Evolutionary conservation across 2,797 vertebrate genomes (phyloP).

Genomic region (Lutra lutra): DNA sequence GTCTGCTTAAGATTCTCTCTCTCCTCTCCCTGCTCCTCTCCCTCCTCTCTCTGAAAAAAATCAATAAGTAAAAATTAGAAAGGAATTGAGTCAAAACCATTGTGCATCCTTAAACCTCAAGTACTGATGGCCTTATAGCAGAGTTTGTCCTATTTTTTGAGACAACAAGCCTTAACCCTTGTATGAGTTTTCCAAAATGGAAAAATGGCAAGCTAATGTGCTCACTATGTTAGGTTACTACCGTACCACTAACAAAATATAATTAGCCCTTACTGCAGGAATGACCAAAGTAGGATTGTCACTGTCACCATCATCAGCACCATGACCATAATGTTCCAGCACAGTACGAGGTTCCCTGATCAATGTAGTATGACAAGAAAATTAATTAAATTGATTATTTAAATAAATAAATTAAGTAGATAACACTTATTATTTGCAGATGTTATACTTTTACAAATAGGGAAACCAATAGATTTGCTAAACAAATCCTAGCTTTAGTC

Average conservation of each 20-base stretch:
- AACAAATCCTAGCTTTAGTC: neutral
- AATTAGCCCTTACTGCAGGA: no score
- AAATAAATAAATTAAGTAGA: neutral
- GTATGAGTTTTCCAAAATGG: neutral
- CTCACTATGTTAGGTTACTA: neutral
- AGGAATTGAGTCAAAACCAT: neutral
- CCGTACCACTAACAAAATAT: neutral
- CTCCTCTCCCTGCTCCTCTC: neutral
- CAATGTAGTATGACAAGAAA: neutral
- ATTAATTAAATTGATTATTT: neutral
- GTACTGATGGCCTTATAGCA: neutral
- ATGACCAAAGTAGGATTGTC: neutral
- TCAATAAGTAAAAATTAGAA: neutral
- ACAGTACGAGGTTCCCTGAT: neutral
- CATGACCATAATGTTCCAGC: neutral
- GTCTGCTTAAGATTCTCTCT: neutral
- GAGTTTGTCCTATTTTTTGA: neutral
- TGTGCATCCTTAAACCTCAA: neutral
- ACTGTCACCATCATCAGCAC: neutral
- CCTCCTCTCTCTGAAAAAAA: neutral
- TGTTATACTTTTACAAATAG: neutral
- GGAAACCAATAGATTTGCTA: neutral
- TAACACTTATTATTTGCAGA: neutral
- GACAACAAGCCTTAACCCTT: accelerated
- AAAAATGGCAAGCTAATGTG: neutral